Conservation (phyloP, 2,797 vertebrate species). For the Anas flavirostris region DNA sequence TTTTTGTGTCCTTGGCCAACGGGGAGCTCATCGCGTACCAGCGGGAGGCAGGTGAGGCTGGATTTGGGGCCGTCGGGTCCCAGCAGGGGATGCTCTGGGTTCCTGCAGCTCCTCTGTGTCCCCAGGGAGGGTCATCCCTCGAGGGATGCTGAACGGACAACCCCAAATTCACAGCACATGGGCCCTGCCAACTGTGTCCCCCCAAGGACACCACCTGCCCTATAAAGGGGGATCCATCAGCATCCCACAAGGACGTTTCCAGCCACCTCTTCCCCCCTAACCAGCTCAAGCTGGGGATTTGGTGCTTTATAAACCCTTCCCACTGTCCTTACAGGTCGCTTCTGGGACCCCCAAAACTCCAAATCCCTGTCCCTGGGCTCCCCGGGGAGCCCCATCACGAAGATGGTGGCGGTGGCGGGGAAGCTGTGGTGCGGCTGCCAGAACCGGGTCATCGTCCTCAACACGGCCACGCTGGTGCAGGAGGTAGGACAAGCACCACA, state of each 20-base stretch:
- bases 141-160: not conserved
- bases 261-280: accelerated
- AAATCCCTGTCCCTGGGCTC: constrained; percentile 89
- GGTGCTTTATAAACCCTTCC: not conserved
- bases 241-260: not conserved
- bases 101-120: not conserved
- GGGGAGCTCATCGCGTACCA: constrained; percentile 95
- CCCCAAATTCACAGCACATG: not conserved
- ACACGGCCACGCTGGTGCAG: constrained; percentile 86
- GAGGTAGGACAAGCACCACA: constrained; percentile 76
- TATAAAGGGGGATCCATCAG: accelerated
- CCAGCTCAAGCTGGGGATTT: accelerated
- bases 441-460: constrained; percentile 91
- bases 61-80: accelerated
- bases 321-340: constrained; percentile 82
- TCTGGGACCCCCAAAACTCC: constrained; percentile 97
- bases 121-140: not conserved
- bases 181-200: not conserved
- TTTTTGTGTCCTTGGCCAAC: constrained; percentile 95
- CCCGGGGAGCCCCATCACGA: constrained; percentile 90
- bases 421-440: constrained; percentile 97
- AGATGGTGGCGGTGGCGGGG: constrained; percentile 94
- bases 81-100: not conserved
- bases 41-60: constrained; percentile 90
- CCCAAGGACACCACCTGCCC: not conserved